These are phyloP conservation scores for Cichlasoma orientale DNA, from an alignment of 2,797 vertebrate species.

Conservation along the genomic window DNA sequence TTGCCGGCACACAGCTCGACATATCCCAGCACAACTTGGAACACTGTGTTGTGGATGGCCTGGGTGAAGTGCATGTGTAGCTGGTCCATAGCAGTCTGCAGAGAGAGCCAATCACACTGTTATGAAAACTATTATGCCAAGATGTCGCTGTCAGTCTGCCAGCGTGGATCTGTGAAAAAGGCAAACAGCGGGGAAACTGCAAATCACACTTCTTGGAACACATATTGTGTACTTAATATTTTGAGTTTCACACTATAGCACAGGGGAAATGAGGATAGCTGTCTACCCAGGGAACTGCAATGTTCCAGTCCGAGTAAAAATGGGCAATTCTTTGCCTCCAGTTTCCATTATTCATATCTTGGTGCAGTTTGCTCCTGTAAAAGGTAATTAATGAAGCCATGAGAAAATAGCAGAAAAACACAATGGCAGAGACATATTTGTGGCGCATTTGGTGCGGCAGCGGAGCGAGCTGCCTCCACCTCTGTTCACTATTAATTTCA, in stretches of 20 bases:
- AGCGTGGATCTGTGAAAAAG: constrained; percentile 2
- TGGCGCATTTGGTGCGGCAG: background rate
- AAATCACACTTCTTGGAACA: constrained; percentile 13
- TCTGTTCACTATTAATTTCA: background rate
- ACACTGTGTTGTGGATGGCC: constrained; percentile 98
- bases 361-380: background rate
- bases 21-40: constrained; percentile 98
- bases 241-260: background rate
- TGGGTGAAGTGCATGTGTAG: constrained; percentile 99
- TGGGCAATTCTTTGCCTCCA: background rate
- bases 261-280: background rate
- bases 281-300: background rate
- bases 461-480: background rate
- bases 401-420: background rate
- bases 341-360: constrained; percentile 7
- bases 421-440: background rate
- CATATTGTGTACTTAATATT: background rate
- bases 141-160: constrained; percentile 17
- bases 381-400: background rate
- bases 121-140: constrained; percentile 8
- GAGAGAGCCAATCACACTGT: constrained; percentile 36
- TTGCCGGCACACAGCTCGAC: constrained; percentile 97
- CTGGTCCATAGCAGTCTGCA: constrained; percentile 98
- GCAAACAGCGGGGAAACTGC: background rate
- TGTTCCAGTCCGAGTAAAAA: constrained; percentile 5